Base-by-base conservation (phyloP, 2,797 vertebrate species). In the Phrynocephalus guinanensis region DNA sequence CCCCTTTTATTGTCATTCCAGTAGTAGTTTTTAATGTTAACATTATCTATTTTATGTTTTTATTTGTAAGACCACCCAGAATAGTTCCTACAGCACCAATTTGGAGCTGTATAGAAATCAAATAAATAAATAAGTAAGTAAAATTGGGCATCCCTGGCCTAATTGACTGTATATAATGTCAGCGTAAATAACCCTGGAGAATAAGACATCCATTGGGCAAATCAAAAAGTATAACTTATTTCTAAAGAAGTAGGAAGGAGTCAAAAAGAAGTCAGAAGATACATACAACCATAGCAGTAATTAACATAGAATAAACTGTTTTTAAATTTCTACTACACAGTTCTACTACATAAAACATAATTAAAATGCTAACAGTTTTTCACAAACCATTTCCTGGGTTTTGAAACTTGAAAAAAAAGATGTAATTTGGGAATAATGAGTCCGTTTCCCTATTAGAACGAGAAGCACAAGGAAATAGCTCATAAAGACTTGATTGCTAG, bases 401-500 rank as follows among this genome's bases (percentile, higher is more conserved):
- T 44, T 20, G 71, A 67, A 7, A 76, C 70, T 38, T 0, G 66
- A 18, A 18, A 50, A 72, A 68, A 52, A 80, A 3, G 13, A 89
- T 75, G 20, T n/a, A n/a, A 80, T 78, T 71, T n/a, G 5, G 52
- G 44, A 60, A 6, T 16, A 67, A 77, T 0, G 0, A 89, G 52
- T 33, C 79, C n/a, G 24, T 28, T 38, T 78, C 0, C 70, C 0
- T 50, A 3, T 8, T 1, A 9, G 20, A 50, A 56, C 66, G 52
- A 81, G 52, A 82, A 38, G 8, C 3, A 11, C 6, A 71, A 76
- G 63, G 30, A n/a, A 44, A 18, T 71, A 44, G 33, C 24, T 90
- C 33, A 72, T 81, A 66, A 84, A 56, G 33, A 28, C n/a, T 24
- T 28, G 22, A 81, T 52, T 75, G 28, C 33, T 87, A 79, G 83